phyloP scores from a whole-genome alignment of 2,113 vertebrate species.

The Tautogolabrus adspersus region DNA sequence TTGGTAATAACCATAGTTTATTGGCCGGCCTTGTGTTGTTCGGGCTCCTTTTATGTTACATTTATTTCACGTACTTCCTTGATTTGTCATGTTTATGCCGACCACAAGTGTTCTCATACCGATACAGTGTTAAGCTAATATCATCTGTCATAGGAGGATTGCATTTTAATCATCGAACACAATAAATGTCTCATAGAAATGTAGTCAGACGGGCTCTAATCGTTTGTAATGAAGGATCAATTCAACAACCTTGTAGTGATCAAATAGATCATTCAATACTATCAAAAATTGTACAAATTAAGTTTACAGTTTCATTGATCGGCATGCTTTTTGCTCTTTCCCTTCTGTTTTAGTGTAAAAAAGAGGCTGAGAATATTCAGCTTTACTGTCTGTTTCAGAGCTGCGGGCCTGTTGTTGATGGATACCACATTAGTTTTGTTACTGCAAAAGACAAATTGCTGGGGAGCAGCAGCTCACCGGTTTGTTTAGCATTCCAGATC shows the following conservation, averaged over 20 bases:
- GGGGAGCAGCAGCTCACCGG: constrained; percentile 44
- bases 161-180: constrained; percentile 10
- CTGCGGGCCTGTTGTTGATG: constrained; percentile 47
- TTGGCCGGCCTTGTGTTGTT: constrained; percentile 42
- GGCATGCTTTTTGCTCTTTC: background rate
- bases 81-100: constrained; percentile 28
- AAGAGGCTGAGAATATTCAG: constrained; percentile 36
- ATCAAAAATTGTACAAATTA: background rate
- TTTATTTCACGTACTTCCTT: constrained; percentile 46
- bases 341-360: constrained; percentile 6
- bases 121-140: constrained; percentile 15
- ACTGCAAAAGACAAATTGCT: constrained; percentile 66
- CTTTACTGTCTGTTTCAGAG: constrained; percentile 13
- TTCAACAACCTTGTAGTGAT: background rate
- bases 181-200: constrained; percentile 11
- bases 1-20: constrained; percentile 60
- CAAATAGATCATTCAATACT: too few species aligned
- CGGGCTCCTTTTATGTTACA: constrained; percentile 14
- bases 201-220: constrained; percentile 4
- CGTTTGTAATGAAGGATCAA: constrained; percentile 9
- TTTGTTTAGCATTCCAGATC: constrained; percentile 82
- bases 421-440: constrained; percentile 71
- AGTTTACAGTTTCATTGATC: background rate
- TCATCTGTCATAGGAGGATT: constrained; percentile 16
- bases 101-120: constrained; percentile 19